A percentile compares a stretch with the other conserved stretches of the same genome.
These are phyloP conservation scores for Pristionchus pacificus DNA, from an alignment of 1,140 invertebrate genomes.

Conservation along the genomic window DNA sequence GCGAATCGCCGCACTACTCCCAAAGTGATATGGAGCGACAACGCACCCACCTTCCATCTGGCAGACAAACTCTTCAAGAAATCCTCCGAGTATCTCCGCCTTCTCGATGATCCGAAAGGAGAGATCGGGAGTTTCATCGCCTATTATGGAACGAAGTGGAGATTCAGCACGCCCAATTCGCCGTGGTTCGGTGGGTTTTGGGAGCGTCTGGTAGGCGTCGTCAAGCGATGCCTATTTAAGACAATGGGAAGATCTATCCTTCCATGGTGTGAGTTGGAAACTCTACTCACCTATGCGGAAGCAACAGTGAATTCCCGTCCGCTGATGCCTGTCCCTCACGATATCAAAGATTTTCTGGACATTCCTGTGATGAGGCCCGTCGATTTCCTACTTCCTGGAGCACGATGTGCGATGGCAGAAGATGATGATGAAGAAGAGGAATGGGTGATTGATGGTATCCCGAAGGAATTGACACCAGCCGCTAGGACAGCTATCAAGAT, in stretches of 20 bases:
- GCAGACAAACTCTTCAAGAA: constrained; percentile 9
- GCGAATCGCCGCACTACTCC: constrained; percentile 47
- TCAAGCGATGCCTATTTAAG: constrained; percentile 13
- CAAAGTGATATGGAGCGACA: constrained; percentile 53
- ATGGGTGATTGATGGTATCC: background rate
- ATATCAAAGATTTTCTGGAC: too few species aligned
- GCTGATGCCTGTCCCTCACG: constrained; percentile 10
- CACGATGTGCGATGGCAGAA: too few species aligned
- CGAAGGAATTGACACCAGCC: too few species aligned
- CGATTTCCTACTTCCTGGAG: constrained; percentile 19
- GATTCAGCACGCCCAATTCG: constrained; percentile 6
- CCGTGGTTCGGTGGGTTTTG: constrained; percentile 25
- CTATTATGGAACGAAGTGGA: too few species aligned
- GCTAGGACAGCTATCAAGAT: too few species aligned
- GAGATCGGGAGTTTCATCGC: too few species aligned
- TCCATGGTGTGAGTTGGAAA: constrained; percentile 8
- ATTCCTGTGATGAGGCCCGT: constrained; percentile 22
- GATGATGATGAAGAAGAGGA: too few species aligned
- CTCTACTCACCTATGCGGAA: constrained; percentile 17
- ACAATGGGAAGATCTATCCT: constrained; percentile 11
- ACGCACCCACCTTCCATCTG: constrained; percentile 54
- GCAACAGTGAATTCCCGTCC: constrained; percentile 11
- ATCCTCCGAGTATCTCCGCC: background rate
- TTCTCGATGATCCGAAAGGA: constrained; percentile 9
- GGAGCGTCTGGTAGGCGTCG: constrained; percentile 19